Evolutionary conservation across 2,113 vertebrate species (phyloP).

Genomic region (Acanthisitta chloris): DNA sequence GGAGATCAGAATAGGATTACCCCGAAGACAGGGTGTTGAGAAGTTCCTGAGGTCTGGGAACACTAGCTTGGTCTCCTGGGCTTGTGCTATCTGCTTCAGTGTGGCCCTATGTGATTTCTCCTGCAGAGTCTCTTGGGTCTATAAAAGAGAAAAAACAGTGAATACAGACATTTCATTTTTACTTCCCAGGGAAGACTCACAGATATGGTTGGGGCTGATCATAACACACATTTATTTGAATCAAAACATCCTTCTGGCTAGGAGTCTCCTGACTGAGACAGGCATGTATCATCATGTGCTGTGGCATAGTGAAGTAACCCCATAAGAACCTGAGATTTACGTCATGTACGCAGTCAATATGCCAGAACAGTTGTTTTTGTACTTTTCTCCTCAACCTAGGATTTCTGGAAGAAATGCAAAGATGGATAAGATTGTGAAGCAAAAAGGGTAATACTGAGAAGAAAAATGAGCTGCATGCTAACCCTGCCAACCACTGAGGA

Average conservation of each 20-base stretch:
- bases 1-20: not conserved
- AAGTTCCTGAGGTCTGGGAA: not conserved
- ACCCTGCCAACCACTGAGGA: not conserved
- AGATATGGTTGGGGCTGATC: not conserved
- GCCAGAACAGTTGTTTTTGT: not conserved
- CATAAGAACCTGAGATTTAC: rapidly evolving
- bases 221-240: not conserved
- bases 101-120: not conserved
- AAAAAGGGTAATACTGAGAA: not conserved
- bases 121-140: not conserved
- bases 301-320: not conserved
- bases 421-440: not conserved
- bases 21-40: not conserved
- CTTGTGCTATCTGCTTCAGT: not conserved
- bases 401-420: not conserved
- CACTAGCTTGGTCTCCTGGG: not conserved
- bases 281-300: not conserved
- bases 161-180: not conserved
- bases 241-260: not conserved
- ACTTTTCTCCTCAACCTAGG: not conserved
- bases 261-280: not conserved
- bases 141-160: not conserved
- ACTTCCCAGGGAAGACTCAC: not conserved
- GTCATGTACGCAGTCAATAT: not conserved
- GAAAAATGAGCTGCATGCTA: not conserved